Conservation (phyloP, 2,113 vertebrate genomes). For the human (Homo sapiens) region GRCh38 chr2:168496501-168497000, state of each 20-base stretch:
- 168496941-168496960: background rate
- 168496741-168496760: conserved; percentile 5
- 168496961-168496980: background rate
- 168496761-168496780: background rate
- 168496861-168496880: background rate
- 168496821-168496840: conserved; percentile 7
- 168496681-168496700: background rate
- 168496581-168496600: background rate
- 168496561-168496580: background rate
- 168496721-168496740: background rate
- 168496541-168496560: too few species aligned
- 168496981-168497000: background rate
- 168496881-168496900: background rate
- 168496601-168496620: background rate
- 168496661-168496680: background rate
- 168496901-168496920: background rate
- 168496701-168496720: background rate
- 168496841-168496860: background rate
- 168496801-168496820: background rate
- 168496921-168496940: background rate
- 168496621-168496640: background rate
- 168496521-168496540: background rate
- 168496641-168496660: background rate
- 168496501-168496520: background rate
- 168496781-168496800: background rate